Conservation (phyloP, 2,888 invertebrate genomes). For the Ichneumon xanthorius region DNA sequence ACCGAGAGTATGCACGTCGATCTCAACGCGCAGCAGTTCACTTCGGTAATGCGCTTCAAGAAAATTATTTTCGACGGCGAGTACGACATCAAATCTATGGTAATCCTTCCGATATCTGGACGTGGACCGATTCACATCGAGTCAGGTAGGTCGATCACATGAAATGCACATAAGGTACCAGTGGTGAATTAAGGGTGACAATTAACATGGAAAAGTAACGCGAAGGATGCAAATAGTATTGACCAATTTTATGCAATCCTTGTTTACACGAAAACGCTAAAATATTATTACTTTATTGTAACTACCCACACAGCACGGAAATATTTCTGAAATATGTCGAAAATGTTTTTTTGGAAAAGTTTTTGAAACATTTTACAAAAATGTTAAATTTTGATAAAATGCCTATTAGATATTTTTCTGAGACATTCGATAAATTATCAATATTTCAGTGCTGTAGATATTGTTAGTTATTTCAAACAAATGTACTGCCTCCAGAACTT, state of each 20-base stretch:
- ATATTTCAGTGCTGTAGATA: too few species aligned
- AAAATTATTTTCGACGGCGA: constrained; percentile 46
- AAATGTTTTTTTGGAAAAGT: too few species aligned
- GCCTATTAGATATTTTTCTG: too few species aligned
- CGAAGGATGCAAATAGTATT: neutral
- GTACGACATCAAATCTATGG: constrained; percentile 50
- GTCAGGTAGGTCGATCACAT: constrained; percentile 26
- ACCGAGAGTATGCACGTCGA: constrained; percentile 30
- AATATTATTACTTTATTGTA: too few species aligned
- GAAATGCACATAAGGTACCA: neutral
- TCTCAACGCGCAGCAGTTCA: constrained; percentile 24
- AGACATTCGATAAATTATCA: too few species aligned
- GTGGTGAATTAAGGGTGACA: neutral
- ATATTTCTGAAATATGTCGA: too few species aligned
- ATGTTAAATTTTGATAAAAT: too few species aligned
- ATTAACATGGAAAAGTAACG: too few species aligned
- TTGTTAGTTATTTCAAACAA: too few species aligned
- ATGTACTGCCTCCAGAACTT: too few species aligned
- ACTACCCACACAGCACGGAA: too few species aligned
- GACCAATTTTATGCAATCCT: neutral
- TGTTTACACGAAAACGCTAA: neutral
- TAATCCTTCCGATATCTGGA: constrained; percentile 52
- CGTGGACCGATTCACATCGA: constrained; percentile 52
- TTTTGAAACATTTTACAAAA: too few species aligned
- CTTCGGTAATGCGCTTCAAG: constrained; percentile 11